Percentiles rank a stretch among this genome's conserved stretches.
phyloP scores from a whole-genome alignment of 2,797 vertebrate genomes.

The Crax fasciolata region DNA sequence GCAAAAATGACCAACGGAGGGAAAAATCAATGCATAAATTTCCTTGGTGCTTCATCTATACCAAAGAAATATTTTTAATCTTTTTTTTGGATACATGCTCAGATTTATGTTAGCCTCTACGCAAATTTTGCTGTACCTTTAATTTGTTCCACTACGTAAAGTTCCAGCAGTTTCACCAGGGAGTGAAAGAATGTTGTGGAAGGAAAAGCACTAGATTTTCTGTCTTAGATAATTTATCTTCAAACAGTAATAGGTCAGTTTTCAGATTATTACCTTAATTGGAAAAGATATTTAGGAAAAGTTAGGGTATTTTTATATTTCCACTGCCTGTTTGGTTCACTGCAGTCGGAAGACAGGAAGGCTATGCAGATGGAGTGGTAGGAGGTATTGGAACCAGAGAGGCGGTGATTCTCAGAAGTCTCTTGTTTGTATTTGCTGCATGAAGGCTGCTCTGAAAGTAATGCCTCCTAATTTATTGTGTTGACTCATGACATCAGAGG shows the following conservation, averaged over 20 bases:
- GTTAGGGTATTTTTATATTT: background rate
- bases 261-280: background rate
- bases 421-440: background rate
- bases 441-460: too few species aligned
- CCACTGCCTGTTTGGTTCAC: background rate
- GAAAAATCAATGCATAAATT: background rate
- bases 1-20: background rate
- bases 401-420: background rate
- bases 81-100: background rate
- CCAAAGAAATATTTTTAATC: background rate
- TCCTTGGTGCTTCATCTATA: background rate
- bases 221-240: background rate
- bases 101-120: background rate
- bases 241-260: background rate
- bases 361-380: background rate
- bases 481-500: too few species aligned
- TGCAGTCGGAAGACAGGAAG: background rate
- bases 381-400: background rate
- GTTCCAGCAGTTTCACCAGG: background rate
- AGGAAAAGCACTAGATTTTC: background rate
- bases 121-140: background rate
- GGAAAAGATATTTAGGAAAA: background rate
- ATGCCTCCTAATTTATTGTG: too few species aligned
- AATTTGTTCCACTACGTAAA: background rate
- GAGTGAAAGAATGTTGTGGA: background rate